phyloP scores from a whole-genome alignment of 1,140 invertebrate species.

The Oreohelix idahoensis region DNA sequence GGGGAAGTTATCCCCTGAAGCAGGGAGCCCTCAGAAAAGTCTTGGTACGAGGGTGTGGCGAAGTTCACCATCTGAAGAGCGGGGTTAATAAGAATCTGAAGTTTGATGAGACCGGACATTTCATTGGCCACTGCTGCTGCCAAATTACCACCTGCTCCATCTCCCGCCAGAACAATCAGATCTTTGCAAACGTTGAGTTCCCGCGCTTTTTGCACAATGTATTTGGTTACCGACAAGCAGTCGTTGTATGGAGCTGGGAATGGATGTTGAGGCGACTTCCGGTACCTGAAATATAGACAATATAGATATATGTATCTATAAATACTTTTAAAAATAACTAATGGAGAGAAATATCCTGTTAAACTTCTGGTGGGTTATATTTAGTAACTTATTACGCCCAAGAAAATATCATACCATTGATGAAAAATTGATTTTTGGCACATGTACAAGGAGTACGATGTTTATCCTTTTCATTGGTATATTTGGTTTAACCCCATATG shows the following conservation, averaged over 20 bases:
- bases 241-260: conserved; percentile 65
- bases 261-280: conserved; percentile 63
- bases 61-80: conserved; percentile 66
- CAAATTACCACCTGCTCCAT: conserved; percentile 68
- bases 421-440: too few species aligned
- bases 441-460: too few species aligned
- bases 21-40: conserved; percentile 47
- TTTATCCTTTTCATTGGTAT: too few species aligned
- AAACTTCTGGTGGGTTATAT: too few species aligned
- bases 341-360: too few species aligned
- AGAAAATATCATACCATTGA: too few species aligned
- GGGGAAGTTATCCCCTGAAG: conserved; percentile 59
- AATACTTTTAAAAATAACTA: too few species aligned
- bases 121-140: conserved; percentile 61
- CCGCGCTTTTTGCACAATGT: conserved; percentile 50
- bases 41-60: conserved; percentile 66
- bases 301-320: too few species aligned
- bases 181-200: conserved; percentile 54
- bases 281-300: conserved; percentile 57
- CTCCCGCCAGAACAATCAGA: conserved; percentile 60
- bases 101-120: not conserved
- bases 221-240: conserved; percentile 61
- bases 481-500: too few species aligned
- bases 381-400: too few species aligned
- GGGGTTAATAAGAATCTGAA: conserved; percentile 67